Percentiles rank a stretch among this genome's conserved stretches.
These are phyloP conservation scores for Acanthurus tractus DNA, from an alignment of 2,797 vertebrate genomes.

Conservation along the genomic window DNA sequence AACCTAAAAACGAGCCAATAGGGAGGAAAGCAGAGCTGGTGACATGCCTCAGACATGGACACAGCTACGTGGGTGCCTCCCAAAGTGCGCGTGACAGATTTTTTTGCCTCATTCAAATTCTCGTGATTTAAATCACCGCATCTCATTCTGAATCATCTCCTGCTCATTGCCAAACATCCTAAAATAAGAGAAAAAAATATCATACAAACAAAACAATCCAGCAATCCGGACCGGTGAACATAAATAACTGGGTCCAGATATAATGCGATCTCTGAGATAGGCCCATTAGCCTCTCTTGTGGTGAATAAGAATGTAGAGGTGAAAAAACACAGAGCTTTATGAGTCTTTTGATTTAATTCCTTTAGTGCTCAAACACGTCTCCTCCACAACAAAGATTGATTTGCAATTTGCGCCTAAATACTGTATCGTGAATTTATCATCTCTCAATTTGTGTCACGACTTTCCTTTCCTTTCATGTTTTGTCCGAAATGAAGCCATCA, in stretches of 20 bases:
- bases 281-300: constrained; percentile 55
- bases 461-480: background rate
- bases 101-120: constrained; percentile 22
- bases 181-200: background rate
- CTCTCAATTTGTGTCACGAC: background rate
- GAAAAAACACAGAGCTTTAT: background rate
- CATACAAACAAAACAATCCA: background rate
- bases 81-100: constrained; percentile 28
- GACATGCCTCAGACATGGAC: constrained; percentile 2
- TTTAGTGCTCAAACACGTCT: background rate
- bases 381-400: background rate
- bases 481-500: background rate
- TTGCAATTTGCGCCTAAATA: background rate
- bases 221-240: constrained; percentile 13
- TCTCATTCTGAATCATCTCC: background rate
- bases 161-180: background rate
- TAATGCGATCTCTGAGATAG: constrained; percentile 24
- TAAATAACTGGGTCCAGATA: constrained; percentile 7
- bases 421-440: background rate
- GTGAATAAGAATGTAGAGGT: constrained; percentile 31
- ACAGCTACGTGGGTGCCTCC: constrained; percentile 25
- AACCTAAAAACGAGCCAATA: background rate
- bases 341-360: background rate
- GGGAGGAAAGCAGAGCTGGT: background rate
- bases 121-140: constrained; percentile 15